Evolutionary conservation across 2,888 invertebrate species (phyloP).

Genomic region (Eremobia ochroleuca): DNA sequence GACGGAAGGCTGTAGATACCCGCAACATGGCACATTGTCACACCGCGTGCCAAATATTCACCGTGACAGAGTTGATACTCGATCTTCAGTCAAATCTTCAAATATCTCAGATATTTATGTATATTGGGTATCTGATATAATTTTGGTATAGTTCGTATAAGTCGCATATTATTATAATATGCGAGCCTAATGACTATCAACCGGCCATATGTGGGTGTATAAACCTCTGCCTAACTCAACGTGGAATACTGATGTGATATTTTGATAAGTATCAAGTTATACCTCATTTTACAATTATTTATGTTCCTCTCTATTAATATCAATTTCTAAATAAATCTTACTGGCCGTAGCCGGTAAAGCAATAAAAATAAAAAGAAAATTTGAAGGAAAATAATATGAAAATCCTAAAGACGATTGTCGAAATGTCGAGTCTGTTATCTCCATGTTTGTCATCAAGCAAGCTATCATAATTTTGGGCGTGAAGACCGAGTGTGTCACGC

Average conservation of each 20-base stretch:
- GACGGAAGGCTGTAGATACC: conserved; percentile 4
- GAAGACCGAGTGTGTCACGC: conserved; percentile 24
- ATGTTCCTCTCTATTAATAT: background rate
- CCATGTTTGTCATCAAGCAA: conserved; percentile 47
- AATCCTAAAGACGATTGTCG: conserved; percentile 14
- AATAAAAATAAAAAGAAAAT: background rate
- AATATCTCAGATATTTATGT: conserved; percentile 5
- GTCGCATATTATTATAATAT: no score
- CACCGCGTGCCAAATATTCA: conserved; percentile 40
- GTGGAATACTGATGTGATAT: background rate
- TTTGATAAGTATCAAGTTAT: background rate
- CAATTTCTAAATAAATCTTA: background rate
- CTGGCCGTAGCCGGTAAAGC: background rate
- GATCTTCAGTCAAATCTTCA: background rate
- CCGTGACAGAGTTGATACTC: conserved; percentile 16
- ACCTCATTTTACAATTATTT: background rate
- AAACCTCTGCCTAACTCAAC: background rate
- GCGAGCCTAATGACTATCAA: background rate
- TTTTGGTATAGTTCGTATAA: background rate
- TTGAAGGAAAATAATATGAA: conserved; percentile 8
- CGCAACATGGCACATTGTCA: conserved; percentile 39
- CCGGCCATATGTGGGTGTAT: background rate
- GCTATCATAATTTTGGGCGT: conserved; percentile 46
- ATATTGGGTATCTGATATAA: background rate
- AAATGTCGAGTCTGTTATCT: conserved; percentile 32